Conservation (phyloP, 2,113 vertebrate genomes). For the Cervus canadensis region DNA sequence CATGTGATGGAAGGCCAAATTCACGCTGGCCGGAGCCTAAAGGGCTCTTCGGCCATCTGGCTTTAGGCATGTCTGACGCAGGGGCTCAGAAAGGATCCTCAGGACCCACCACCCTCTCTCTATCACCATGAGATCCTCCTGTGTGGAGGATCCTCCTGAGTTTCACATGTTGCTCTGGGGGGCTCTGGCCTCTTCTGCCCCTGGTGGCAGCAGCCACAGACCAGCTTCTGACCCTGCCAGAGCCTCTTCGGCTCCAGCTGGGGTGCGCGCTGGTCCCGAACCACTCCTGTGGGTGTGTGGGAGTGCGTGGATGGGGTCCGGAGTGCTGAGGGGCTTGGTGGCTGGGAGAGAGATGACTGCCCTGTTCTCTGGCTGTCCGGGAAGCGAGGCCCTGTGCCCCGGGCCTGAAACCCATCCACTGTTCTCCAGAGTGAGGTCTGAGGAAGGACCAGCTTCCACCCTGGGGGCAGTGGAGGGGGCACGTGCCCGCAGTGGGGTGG, state of each 20-base stretch:
- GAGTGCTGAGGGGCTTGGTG: neutral
- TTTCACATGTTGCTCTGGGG: fast-evolving
- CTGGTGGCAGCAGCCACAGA: neutral
- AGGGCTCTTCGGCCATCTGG: neutral
- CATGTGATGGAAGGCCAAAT: fast-evolving
- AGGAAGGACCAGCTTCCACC: neutral
- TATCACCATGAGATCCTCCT: neutral
- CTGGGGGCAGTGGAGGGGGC: neutral
- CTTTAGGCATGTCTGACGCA: fast-evolving
- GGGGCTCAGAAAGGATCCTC: fast-evolving
- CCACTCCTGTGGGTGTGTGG: neutral
- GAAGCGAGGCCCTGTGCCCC: neutral
- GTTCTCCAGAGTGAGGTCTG: neutral
- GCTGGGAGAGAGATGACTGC: neutral
- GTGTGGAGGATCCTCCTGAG: neutral
- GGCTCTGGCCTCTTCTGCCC: neutral
- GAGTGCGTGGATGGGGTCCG: fast-evolving
- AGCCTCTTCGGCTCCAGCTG: neutral
- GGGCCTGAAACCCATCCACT: fast-evolving
- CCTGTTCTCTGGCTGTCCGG: neutral
- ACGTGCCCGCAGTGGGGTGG: fast-evolving
- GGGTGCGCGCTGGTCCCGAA: fast-evolving
- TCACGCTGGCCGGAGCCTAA: neutral
- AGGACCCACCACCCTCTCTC: fast-evolving
- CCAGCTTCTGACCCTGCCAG: neutral